Conservation (phyloP, 1,140 invertebrate genomes). For the Apis cerana region DNA sequence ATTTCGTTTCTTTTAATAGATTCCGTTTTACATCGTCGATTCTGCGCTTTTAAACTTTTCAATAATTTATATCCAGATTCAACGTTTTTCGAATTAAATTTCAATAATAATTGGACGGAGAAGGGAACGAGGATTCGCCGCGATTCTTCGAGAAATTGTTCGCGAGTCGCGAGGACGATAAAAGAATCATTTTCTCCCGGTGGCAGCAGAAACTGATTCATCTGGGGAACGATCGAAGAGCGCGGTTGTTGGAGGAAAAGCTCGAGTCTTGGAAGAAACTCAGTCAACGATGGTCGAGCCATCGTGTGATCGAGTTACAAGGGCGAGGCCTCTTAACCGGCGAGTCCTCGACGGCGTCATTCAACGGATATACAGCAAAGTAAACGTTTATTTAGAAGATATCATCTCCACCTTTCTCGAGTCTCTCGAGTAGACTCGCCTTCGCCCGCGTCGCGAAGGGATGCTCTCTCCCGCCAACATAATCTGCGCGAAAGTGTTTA, state of each 20-base stretch:
- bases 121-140: neutral
- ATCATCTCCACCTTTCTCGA: conserved; percentile 54
- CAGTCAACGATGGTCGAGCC: conserved; percentile 31
- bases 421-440: conserved; percentile 33
- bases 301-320: conserved; percentile 52
- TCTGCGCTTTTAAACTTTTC: too few species aligned
- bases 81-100: neutral
- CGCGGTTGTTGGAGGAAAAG: conserved; percentile 3
- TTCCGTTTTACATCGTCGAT: too few species aligned
- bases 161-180: neutral
- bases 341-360: conserved; percentile 43
- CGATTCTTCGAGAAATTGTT: too few species aligned
- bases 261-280: conserved; percentile 17
- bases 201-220: conserved; percentile 28
- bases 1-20: too few species aligned
- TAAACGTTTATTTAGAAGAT: conserved; percentile 65
- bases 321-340: conserved; percentile 51
- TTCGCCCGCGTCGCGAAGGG: conserved; percentile 11
- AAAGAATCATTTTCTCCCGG: conserved; percentile 16
- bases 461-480: conserved; percentile 39
- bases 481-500: conserved; percentile 55
- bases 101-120: neutral
- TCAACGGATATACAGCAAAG: conserved; percentile 45
- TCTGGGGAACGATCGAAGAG: conserved; percentile 18
- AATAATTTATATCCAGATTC: too few species aligned